A percentile compares a stretch with the other conserved stretches of the same genome.
Evolutionary conservation across 1,140 invertebrate species (phyloP).

Genomic region (Frieseomelitta varia): DNA sequence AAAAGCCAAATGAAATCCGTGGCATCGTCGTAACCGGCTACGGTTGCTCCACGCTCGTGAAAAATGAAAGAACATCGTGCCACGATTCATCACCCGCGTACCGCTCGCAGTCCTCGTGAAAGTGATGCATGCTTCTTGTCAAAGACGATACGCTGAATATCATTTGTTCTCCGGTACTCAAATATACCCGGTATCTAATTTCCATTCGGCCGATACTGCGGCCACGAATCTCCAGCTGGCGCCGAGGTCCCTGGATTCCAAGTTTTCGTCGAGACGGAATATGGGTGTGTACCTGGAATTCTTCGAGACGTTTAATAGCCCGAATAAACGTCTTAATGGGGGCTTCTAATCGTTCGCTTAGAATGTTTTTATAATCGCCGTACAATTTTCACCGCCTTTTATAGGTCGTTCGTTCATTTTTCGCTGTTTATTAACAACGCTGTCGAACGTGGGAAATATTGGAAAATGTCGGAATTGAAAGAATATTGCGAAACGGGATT

Average conservation of each 20-base stretch:
- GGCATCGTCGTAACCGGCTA: neutral
- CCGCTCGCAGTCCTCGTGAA: constrained; percentile 56
- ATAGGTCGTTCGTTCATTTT: neutral
- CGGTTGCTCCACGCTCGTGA: constrained; percentile 50
- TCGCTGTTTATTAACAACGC: constrained; percentile 1
- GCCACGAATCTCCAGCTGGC: neutral
- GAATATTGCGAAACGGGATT: neutral
- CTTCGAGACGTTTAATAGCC: neutral
- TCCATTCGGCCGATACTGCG: constrained; percentile 20
- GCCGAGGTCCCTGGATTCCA: no score
- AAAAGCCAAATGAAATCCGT: constrained; percentile 13
- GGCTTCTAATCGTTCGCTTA: neutral
- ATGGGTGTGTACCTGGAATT: constrained; percentile 9
- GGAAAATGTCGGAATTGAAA: no score
- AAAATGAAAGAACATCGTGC: constrained; percentile 64
- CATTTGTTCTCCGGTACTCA: constrained; percentile 45
- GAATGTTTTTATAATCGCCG: neutral
- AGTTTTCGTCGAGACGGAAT: neutral
- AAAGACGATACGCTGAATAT: constrained; percentile 54
- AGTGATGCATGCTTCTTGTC: constrained; percentile 62
- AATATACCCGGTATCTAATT: constrained; percentile 46
- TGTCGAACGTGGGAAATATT: constrained; percentile 31
- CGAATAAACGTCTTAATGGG: constrained; percentile 7
- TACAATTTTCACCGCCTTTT: constrained; percentile 19
- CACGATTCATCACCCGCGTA: constrained; percentile 60